Conservation (phyloP, 2,888 invertebrate genomes). For the Hypsopygia costalis region DNA sequence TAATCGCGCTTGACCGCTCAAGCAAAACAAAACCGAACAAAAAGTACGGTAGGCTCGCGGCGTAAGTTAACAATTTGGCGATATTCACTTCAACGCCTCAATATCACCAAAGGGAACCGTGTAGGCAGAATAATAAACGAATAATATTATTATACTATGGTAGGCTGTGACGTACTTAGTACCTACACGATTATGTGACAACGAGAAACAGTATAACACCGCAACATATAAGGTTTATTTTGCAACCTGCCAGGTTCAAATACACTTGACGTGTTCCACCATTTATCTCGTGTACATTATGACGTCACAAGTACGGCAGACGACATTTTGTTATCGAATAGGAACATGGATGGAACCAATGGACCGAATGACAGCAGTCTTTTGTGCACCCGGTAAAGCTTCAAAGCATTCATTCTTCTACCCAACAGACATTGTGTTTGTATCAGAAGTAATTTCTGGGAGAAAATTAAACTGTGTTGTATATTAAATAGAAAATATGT, state of each 20-base stretch:
- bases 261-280: constrained; percentile 7
- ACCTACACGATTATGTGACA: no score
- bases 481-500: constrained; percentile 5
- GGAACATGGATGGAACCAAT: constrained; percentile 30
- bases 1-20: constrained; percentile 20
- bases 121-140: not conserved
- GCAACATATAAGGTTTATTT: constrained; percentile 14
- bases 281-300: constrained; percentile 28
- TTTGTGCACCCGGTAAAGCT: constrained; percentile 30
- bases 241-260: constrained; percentile 19
- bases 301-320: constrained; percentile 26
- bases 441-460: constrained; percentile 9
- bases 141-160: not conserved
- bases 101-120: not conserved
- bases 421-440: constrained; percentile 22
- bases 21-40: constrained; percentile 11
- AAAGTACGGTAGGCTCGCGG: not conserved
- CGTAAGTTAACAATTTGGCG: not conserved
- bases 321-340: constrained; percentile 39
- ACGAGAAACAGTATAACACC: not conserved
- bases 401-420: constrained; percentile 37
- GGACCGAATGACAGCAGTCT: constrained; percentile 28
- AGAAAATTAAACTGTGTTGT: not conserved
- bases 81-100: not conserved
- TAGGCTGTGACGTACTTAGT: no score